Evolutionary conservation across 1,140 invertebrate genomes (phyloP).

Genomic region (Triops cancriformis): DNA sequence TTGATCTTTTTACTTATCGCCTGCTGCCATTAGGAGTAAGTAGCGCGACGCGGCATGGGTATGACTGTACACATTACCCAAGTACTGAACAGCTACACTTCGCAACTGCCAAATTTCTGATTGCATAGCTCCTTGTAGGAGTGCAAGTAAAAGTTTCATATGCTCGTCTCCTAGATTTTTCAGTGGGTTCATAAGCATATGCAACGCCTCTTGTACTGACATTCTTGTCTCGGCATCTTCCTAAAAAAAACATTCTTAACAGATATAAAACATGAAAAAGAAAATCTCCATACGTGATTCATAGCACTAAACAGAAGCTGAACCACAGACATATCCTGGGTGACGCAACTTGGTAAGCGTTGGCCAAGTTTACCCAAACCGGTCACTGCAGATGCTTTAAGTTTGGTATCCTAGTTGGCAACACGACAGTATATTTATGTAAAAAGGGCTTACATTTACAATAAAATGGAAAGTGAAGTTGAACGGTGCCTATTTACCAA

Average conservation of each 20-base stretch:
- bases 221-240: conserved; percentile 51
- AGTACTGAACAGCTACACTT: conserved; percentile 71
- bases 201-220: conserved; percentile 58
- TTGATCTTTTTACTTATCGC: conserved; percentile 57
- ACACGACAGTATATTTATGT: neutral
- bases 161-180: conserved; percentile 42
- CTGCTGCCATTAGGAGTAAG: conserved; percentile 70
- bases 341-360: conserved; percentile 57
- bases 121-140: conserved; percentile 46
- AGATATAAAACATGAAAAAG: neutral
- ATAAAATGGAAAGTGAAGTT: neutral
- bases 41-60: conserved; percentile 73
- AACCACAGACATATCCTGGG: conserved; percentile 55
- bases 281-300: conserved; percentile 40
- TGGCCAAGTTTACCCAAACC: conserved; percentile 62
- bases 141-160: conserved; percentile 44
- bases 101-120: conserved; percentile 40
- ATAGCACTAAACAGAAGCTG: conserved; percentile 58
- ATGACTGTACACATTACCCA: conserved; percentile 66
- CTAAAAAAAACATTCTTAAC: conserved; percentile 34
- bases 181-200: conserved; percentile 61
- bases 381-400: conserved; percentile 63
- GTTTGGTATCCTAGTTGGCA: conserved; percentile 39
- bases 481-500: conserved; percentile 43
- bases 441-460: neutral